These are phyloP conservation scores for Scalopus aquaticus DNA, from an alignment of 2,113 vertebrate genomes.

Conservation along the genomic window DNA sequence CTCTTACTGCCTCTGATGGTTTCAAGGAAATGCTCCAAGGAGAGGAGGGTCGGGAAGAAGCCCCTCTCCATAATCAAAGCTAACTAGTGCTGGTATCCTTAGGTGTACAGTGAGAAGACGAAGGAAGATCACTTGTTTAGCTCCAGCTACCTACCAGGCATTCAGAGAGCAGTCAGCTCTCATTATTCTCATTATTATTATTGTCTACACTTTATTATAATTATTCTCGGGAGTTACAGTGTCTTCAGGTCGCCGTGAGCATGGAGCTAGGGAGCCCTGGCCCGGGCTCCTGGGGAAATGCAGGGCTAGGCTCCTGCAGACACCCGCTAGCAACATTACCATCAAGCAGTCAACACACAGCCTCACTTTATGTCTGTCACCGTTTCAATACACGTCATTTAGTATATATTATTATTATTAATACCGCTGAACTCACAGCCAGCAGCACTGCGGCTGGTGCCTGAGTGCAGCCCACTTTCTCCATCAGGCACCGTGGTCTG, in stretches of 20 bases:
- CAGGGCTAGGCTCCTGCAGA: not conserved
- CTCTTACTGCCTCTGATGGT: not conserved
- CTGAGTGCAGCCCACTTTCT: slow-evolving; percentile 18
- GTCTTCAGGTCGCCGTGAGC: not conserved
- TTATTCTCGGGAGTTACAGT: not conserved
- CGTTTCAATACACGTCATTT: not conserved
- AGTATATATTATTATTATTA: not conserved
- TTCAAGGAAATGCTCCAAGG: slow-evolving; percentile 3
- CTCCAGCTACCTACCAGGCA: not conserved
- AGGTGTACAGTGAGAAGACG: not conserved
- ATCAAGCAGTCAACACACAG: not conserved
- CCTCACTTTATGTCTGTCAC: not conserved
- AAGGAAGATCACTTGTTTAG: slow-evolving; percentile 10
- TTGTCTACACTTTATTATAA: too few species aligned
- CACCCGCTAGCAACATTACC: not conserved
- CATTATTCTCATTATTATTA: too few species aligned
- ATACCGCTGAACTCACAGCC: not conserved
- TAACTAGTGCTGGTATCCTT: not conserved
- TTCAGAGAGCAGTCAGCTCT: not conserved
- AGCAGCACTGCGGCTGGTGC: not conserved
- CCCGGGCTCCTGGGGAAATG: not conserved
- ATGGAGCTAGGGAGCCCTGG: not conserved
- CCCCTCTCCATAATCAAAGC: not conserved
- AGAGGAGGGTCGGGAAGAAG: not conserved
- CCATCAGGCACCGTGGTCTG: not conserved